Base-by-base conservation (phyloP, 2,888 invertebrate genomes). In the Pandemis heparana region DNA sequence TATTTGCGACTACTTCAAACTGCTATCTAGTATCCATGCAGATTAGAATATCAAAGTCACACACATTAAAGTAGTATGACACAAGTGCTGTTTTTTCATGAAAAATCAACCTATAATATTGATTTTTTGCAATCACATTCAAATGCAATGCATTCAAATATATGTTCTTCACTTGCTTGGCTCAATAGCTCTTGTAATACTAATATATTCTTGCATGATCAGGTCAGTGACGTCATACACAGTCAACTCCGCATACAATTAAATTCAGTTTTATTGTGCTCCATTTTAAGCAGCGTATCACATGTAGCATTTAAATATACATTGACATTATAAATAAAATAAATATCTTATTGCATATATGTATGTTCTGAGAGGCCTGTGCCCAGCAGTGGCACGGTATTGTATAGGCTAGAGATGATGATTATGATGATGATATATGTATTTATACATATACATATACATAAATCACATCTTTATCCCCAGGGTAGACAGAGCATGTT, bases 181-280 rank as follows among this genome's bases (percentile, higher is more conserved):
- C 63, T 59, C 63, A 63, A 56, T 59, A 16, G 14, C 48, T 46
- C 63, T 64, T 48, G 41, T 69, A 68, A 68, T n/a, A 51, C 64
- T 69, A 68, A 68, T n/a, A 51, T 68, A 73, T 69, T 73, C 46
- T 3, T 18, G 53, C 53, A 69, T 69, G 68, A 51, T 38, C 43
- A 2, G 46, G 41, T 16, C 16, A 48, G 63, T 63, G 68, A 73
- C 68, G 68, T 73, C 68, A 73, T 51, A 5, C 32, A 10, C 16
- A 14, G 16, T 46, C 51, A 43, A 18, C 41, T 4, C 8, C 53
- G 38, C 66, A 16, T 38, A 41, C 43, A 64, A 63, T 70, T 53
- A 65, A 71, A 51, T 38, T 8, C 9, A 39, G 12, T 16, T 60
- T 16, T 39, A 61, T 32, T 61, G 10, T 16, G 61, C 61, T 7